Evolutionary conservation across 2,888 invertebrate species (phyloP).

Genomic region (Mythimna ferrago): DNA sequence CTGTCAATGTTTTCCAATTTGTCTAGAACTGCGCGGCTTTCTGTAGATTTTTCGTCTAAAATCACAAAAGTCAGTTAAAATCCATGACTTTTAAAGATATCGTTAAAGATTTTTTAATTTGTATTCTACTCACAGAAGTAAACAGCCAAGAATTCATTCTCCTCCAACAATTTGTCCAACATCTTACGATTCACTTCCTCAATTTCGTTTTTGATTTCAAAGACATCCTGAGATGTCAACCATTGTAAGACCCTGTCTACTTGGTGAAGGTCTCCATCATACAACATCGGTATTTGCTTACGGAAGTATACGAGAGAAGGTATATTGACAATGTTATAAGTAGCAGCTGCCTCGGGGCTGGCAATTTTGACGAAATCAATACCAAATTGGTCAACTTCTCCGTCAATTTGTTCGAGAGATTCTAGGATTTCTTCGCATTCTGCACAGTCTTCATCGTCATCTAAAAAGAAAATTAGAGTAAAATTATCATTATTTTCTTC

Average conservation of each 20-base stretch:
- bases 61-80: background rate
- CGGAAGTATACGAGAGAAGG: constrained; percentile 97
- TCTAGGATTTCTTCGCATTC: constrained; percentile 97
- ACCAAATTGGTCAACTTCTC: constrained; percentile 97
- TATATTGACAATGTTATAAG: constrained; percentile 95
- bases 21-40: constrained; percentile 95
- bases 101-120: background rate
- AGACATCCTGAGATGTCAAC: constrained; percentile 98
- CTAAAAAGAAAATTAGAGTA: constrained; percentile 65
- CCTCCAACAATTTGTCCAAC: constrained; percentile 98
- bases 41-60: constrained; percentile 95
- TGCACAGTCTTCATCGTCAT: constrained; percentile 97
- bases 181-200: constrained; percentile 99
- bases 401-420: constrained; percentile 98
- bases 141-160: constrained; percentile 98
- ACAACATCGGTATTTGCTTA: constrained; percentile 95
- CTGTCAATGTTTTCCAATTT: constrained; percentile 98
- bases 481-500: background rate
- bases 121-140: constrained; percentile 96
- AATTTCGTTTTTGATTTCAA: constrained; percentile 98
- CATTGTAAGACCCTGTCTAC: constrained; percentile 96
- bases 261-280: constrained; percentile 97
- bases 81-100: background rate
- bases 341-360: constrained; percentile 95
- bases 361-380: constrained; percentile 98